These are phyloP conservation scores for Aurelia coerulea DNA, from an alignment of 30 jellyfish, hydroid and myxozoan genomes.

Conservation along the genomic window DNA sequence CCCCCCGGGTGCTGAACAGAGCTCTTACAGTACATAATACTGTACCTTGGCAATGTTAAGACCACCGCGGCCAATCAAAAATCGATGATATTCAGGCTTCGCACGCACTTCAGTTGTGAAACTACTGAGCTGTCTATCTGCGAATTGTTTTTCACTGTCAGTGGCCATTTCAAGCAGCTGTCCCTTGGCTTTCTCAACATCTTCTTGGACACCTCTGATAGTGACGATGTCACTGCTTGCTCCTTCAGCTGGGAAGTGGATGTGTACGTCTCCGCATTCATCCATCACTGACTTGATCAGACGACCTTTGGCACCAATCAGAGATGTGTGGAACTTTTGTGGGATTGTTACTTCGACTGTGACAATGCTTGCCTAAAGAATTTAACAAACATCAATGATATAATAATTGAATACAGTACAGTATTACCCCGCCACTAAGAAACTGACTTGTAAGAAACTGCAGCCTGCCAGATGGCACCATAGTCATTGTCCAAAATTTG, in stretches of 20 bases:
- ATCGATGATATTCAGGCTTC: slow-evolving; percentile 92
- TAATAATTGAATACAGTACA: no score
- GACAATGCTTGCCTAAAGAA: slow-evolving; percentile 75
- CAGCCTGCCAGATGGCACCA: no score
- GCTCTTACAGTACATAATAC: no score
- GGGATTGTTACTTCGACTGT: slow-evolving; percentile 83
- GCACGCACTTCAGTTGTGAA: slow-evolving; percentile 92
- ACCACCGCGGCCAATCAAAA: slow-evolving; percentile 97
- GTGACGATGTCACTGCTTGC: slow-evolving; percentile 80
- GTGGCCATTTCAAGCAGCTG: slow-evolving; percentile 77
- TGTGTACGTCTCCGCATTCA: slow-evolving; percentile 96
- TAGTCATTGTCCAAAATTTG: no score
- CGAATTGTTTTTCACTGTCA: slow-evolving; percentile 71
- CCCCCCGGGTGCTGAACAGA: no score
- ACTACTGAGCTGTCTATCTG: slow-evolving; percentile 81
- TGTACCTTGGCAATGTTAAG: slow-evolving; percentile 78
- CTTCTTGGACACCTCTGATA: slow-evolving; percentile 88
- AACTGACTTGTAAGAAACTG: no score
- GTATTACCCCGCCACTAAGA: no score
- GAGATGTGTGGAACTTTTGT: slow-evolving; percentile 84
- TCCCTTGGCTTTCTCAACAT: slow-evolving; percentile 92
- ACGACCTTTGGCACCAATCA: slow-evolving; percentile 96
- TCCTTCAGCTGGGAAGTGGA: slow-evolving; percentile 95
- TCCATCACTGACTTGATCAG: slow-evolving; percentile 91
- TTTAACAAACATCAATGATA: no score